Conservation (phyloP, 1,140 invertebrate species). For the Drosophila nannoptera region DNA sequence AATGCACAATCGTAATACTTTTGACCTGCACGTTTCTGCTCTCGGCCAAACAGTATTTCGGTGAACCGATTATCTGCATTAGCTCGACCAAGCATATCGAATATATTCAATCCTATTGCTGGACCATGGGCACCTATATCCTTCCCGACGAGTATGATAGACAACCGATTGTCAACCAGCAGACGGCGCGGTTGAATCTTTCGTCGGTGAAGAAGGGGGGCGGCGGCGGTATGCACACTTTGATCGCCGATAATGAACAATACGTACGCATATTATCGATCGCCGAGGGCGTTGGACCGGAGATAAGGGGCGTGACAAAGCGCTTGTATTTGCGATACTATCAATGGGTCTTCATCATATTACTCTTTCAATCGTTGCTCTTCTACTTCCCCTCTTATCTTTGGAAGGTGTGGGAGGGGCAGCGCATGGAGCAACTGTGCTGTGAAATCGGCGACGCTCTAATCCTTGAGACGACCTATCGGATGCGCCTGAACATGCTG, state of each 20-base stretch:
- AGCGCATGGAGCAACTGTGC: constrained; percentile 80
- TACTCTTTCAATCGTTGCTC: constrained; percentile 89
- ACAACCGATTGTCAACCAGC: too few species aligned
- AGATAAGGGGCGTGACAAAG: constrained; percentile 79
- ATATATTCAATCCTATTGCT: constrained; percentile 86
- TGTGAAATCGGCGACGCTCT: constrained; percentile 79
- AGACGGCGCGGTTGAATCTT: too few species aligned
- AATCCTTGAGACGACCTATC: constrained; percentile 80
- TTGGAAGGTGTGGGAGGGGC: constrained; percentile 89
- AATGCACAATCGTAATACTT: constrained; percentile 84
- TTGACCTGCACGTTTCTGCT: constrained; percentile 83
- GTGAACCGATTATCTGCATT: constrained; percentile 85
- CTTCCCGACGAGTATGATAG: constrained; percentile 30
- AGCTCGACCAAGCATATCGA: constrained; percentile 80
- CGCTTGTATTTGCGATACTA: constrained; percentile 89
- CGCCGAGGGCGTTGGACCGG: constrained; percentile 63
- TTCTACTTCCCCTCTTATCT: constrained; percentile 87
- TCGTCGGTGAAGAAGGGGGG: too few species aligned
- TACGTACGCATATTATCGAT: constrained; percentile 56
- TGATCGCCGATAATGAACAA: constrained; percentile 51
- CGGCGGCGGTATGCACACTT: constrained; percentile 48
- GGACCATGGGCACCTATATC: constrained; percentile 88
- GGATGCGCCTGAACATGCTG: constrained; percentile 80
- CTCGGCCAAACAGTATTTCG: constrained; percentile 85
- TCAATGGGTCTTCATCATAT: constrained; percentile 92